Base-by-base conservation (phyloP, 1,140 invertebrate species). In the Nephila pilipes region DNA sequence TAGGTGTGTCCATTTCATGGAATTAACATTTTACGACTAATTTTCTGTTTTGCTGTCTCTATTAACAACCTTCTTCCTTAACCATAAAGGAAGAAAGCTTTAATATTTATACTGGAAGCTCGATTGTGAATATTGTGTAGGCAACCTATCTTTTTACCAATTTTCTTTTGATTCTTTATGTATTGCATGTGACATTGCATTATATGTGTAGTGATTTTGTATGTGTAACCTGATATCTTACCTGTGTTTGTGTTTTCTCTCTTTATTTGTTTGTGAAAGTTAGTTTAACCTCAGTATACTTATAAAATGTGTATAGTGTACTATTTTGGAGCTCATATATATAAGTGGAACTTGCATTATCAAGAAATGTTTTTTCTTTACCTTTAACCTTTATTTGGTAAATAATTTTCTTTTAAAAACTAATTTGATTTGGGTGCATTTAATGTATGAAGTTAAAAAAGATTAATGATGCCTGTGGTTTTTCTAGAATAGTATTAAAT, bases 1-100 rank as follows among this genome's bases (percentile, higher is more conserved):
- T 92, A 93, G 91, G 91, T 93, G 91, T 93, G 91, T 93, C 91
- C 91, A 93, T 58, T 93, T 93, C 91, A 93, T 93, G 91, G 91
- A 93, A 87, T 93, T 81, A 87, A 87, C 85, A 54, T 60, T 87
- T 75, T 75, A 75, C 69, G 29, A 91, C 89, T 91, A 81, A 91
- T 92, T 92, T 92, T 85, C 90, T 46, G 2, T 69, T 29, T 79
- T 83, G 60, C 91, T 55, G 63, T 65, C 25, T 79, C 36, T 54
- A 25, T 25, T 75, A 79, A 90, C 69, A 25, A 46, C 46, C 46
- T 46, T 46, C 36, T 46, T 87, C 36, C 46, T 38, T 60, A 36
- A 46, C 29, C 25, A 69, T n/a, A 75, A 65, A 63, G 58, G 46
- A 85, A 32, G 29, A 58, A 36, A 57, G 25, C n/a, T 85, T 29